A percentile compares a stretch with the other conserved stretches of the same genome.
Evolutionary conservation across 2,113 vertebrate species (phyloP).

Genomic region (Asarcornis scutulata): DNA sequence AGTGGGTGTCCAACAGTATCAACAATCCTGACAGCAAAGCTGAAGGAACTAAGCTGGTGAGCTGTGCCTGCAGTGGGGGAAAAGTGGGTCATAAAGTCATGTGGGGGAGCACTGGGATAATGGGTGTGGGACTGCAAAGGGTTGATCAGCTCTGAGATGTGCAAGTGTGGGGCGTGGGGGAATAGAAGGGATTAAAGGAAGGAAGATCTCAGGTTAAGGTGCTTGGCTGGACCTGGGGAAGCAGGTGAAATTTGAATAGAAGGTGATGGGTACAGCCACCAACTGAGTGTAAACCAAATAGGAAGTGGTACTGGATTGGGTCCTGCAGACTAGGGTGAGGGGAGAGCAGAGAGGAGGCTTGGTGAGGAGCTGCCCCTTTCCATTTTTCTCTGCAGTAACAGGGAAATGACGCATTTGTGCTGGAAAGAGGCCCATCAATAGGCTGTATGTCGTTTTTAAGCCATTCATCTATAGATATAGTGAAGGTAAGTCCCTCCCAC

Average conservation of each 20-base stretch:
- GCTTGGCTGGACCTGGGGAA: background rate
- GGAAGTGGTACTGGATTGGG: accelerated
- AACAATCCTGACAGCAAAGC: background rate
- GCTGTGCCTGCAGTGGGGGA: background rate
- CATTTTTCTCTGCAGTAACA: background rate
- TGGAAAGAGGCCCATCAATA: background rate
- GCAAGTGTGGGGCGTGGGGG: background rate
- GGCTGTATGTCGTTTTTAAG: background rate
- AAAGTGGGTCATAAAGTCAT: background rate
- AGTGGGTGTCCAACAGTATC: background rate
- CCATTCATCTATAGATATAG: background rate
- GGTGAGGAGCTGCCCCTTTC: background rate
- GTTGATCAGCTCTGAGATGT: background rate
- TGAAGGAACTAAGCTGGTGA: background rate
- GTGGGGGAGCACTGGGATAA: background rate
- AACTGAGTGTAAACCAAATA: accelerated
- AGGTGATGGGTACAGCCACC: background rate
- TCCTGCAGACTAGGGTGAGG: background rate
- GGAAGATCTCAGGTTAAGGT: background rate
- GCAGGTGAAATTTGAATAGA: background rate
- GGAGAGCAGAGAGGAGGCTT: background rate
- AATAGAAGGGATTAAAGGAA: background rate
- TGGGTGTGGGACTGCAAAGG: background rate
- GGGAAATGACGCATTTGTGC: accelerated
- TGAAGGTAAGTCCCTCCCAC: accelerated